These are phyloP conservation scores for Nomada flava DNA, from an alignment of 2,888 invertebrate species.

Conservation along the genomic window DNA sequence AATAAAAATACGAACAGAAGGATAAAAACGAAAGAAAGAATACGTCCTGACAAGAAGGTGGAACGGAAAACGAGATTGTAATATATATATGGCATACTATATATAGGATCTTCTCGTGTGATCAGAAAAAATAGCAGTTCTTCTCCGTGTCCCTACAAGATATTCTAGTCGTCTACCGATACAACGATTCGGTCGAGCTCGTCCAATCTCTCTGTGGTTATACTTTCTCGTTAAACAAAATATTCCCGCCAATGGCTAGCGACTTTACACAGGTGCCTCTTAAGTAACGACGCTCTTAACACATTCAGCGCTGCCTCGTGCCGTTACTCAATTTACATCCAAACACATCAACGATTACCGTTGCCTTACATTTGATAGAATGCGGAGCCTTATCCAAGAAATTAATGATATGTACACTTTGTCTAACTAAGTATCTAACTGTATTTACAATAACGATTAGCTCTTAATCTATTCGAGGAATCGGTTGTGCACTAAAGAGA, in stretches of 20 bases:
- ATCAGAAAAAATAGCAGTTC: constrained; percentile 53
- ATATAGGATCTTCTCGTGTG: constrained; percentile 24
- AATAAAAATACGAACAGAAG: too few relatives aligned
- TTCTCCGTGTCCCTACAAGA: constrained; percentile 27
- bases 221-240: constrained; percentile 59
- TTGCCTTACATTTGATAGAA: constrained; percentile 1
- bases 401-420: constrained; percentile 35
- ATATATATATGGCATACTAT: constrained; percentile 46
- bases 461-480: neutral
- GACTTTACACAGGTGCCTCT: constrained; percentile 43
- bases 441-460: constrained; percentile 11
- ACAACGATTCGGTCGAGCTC: constrained; percentile 30
- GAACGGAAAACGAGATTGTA: constrained; percentile 37
- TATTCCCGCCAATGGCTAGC: constrained; percentile 56
- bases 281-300: constrained; percentile 22
- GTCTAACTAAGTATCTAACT: constrained; percentile 23
- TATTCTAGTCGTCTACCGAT: constrained; percentile 30
- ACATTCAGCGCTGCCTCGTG: constrained; percentile 14
- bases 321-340: too few relatives aligned
- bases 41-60: constrained; percentile 22
- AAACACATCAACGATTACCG: neutral
- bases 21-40: neutral
- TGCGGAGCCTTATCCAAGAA: neutral
- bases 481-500: constrained; percentile 2
- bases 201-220: constrained; percentile 3